Percentiles rank a stretch among this genome's conserved stretches.
These are phyloP conservation scores for Palythoa caribaeorum DNA, from an alignment of 92 coral and sea anemone species.

Conservation along the genomic window DNA sequence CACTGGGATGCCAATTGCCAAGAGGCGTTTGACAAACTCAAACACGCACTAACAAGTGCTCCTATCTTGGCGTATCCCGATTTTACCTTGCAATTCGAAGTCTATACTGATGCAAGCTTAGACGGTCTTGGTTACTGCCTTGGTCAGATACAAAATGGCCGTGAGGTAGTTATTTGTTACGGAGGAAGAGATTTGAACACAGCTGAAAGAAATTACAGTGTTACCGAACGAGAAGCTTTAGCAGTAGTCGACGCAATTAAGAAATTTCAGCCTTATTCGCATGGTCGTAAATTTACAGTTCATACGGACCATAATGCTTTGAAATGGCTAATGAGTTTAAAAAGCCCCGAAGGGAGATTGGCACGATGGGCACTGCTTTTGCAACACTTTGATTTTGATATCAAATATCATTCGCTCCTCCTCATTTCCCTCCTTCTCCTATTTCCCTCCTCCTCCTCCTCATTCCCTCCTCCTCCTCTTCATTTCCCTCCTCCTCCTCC, in stretches of 20 bases:
- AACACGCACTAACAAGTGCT: slow-evolving; percentile 11
- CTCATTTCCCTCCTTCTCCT: too few relatives aligned
- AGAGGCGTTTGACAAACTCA: slow-evolving; percentile 36
- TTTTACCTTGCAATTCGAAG: slow-evolving; percentile 30
- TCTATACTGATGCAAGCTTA: slow-evolving; percentile 50
- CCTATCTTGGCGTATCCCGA: slow-evolving; percentile 52
- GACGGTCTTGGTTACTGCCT: slow-evolving; percentile 48
- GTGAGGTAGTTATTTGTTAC: slow-evolving; percentile 40
- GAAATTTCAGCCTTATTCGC: slow-evolving; percentile 41
- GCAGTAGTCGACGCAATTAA: slow-evolving; percentile 47
- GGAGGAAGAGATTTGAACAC: slow-evolving; percentile 37
- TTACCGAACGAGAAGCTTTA: slow-evolving; percentile 44
- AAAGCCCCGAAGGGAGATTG: slow-evolving; percentile 6
- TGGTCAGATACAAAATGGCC: slow-evolving; percentile 28
- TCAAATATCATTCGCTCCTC: slow-evolving; percentile 11
- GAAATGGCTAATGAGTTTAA: slow-evolving; percentile 1
- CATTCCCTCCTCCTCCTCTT: too few relatives aligned
- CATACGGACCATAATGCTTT: slow-evolving; percentile 51
- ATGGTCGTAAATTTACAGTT: slow-evolving; percentile 31
- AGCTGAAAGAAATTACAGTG: slow-evolving; percentile 49
- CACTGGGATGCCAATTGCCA: slow-evolving; percentile 45
- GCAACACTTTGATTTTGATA: slow-evolving; percentile 14
- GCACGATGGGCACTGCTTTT: background rate
- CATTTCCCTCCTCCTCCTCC: too few relatives aligned
- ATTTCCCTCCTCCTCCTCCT: too few relatives aligned